These are phyloP conservation scores for Drosophila macrospina DNA, from an alignment of 2,888 invertebrate genomes.

Conservation along the genomic window DNA sequence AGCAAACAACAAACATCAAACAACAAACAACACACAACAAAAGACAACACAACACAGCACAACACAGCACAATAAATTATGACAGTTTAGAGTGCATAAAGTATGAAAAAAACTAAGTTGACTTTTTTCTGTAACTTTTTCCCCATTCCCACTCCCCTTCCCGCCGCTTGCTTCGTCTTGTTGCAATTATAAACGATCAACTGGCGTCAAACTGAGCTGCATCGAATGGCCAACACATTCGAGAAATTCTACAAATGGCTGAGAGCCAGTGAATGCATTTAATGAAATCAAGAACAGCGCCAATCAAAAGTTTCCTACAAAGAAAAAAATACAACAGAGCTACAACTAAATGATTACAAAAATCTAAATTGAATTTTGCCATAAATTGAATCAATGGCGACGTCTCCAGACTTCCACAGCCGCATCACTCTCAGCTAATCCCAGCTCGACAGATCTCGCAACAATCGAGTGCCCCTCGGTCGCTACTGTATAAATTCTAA, in stretches of 20 bases:
- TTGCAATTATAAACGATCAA: constrained; percentile 64
- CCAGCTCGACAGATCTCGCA: constrained; percentile 63
- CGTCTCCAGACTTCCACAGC: constrained; percentile 5
- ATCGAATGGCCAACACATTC: constrained; percentile 58
- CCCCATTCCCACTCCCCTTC: neutral
- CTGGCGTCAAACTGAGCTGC: constrained; percentile 55
- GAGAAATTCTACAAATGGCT: constrained; percentile 67
- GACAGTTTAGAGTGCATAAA: constrained; percentile 73
- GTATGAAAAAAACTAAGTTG: constrained; percentile 21
- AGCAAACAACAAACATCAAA: constrained; percentile 37
- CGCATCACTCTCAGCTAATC: constrained; percentile 64
- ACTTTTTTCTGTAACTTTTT: constrained; percentile 22
- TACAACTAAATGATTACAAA: constrained; percentile 79
- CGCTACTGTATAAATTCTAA: constrained; percentile 65
- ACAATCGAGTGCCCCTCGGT: constrained; percentile 50
- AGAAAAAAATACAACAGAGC: constrained; percentile 40
- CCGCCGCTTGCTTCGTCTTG: neutral
- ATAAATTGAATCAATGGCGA: constrained; percentile 76
- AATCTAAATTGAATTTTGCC: constrained; percentile 81
- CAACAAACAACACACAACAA: constrained; percentile 38
- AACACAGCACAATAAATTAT: constrained; percentile 66
- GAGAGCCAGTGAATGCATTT: constrained; percentile 66
- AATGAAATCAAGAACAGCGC: constrained; percentile 68
- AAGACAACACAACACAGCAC: constrained; percentile 29
- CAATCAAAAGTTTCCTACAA: constrained; percentile 36